Percentiles rank a stretch among this genome's conserved stretches.
Evolutionary conservation across 2,113 vertebrate genomes (phyloP).

Genomic region (Eurystomus gularis): DNA sequence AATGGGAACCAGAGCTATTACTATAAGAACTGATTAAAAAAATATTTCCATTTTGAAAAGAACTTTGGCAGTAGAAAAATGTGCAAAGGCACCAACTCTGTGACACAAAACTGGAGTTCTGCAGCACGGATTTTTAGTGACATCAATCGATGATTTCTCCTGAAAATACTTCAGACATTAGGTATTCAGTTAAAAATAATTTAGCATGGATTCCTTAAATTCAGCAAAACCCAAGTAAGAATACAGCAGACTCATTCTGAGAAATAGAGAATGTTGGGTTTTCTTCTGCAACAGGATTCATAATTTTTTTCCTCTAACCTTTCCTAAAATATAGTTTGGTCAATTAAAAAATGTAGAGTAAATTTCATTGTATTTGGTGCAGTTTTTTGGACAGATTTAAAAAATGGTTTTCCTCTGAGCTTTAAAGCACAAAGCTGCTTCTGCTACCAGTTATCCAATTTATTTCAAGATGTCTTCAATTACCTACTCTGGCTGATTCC

Average conservation of each 20-base stretch:
- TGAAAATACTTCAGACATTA: not conserved
- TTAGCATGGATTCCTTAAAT: not conserved
- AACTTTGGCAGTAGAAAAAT: not conserved
- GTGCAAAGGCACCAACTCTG: accelerated
- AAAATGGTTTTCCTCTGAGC: not conserved
- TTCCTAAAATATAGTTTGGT: not conserved
- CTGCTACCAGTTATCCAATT: slow-evolving; percentile 16
- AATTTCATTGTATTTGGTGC: not conserved
- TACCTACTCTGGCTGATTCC: not conserved
- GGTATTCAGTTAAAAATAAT: not conserved
- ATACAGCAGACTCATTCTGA: not conserved
- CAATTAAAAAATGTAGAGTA: not conserved
- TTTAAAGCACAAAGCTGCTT: not conserved
- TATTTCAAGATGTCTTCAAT: slow-evolving; percentile 46
- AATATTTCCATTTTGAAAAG: not conserved
- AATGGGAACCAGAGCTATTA: not conserved
- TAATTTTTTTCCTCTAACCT: not conserved
- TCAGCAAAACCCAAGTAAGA: not conserved
- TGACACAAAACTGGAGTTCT: not conserved
- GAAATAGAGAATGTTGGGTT: not conserved
- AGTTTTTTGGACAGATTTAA: not conserved
- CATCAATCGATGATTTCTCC: not conserved
- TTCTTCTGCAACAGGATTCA: not conserved
- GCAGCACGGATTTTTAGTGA: not conserved
- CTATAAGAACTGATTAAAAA: not conserved